Percentiles rank a stretch among this genome's conserved stretches.
Conservation (phyloP, 2,113 vertebrate genomes). For the Chaetura pelagica region DNA sequence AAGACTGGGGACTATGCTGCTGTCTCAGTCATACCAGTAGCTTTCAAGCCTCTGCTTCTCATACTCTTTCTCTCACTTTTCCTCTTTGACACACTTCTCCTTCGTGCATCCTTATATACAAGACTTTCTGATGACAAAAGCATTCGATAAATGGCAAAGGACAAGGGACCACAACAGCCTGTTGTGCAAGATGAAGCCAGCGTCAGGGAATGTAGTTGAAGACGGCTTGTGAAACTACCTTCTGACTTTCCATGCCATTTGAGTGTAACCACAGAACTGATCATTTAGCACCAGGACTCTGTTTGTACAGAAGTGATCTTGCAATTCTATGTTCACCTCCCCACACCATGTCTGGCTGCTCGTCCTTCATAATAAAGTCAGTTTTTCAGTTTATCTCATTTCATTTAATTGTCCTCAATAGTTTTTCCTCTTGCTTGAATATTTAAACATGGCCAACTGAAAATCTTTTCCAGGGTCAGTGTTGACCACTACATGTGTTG, state of each 20-base stretch:
- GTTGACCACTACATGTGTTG: neutral
- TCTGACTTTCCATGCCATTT: neutral
- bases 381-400: neutral
- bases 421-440: neutral
- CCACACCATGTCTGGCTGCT: rapidly evolving
- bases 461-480: neutral
- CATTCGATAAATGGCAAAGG: neutral
- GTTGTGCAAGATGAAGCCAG: neutral
- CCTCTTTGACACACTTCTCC: rapidly evolving
- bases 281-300: neutral
- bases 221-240: neutral
- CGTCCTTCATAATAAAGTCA: neutral
- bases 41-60: neutral
- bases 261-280: neutral
- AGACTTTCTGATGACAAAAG: neutral
- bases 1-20: neutral
- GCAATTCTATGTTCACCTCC: neutral
- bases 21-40: neutral
- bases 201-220: neutral
- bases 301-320: neutral
- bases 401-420: neutral
- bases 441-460: neutral
- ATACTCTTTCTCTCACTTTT: neutral
- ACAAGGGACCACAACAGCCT: neutral
- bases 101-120: neutral